Evolutionary conservation across 1,140 invertebrate genomes (phyloP).

Genomic region (Phocides pigmalion): DNA sequence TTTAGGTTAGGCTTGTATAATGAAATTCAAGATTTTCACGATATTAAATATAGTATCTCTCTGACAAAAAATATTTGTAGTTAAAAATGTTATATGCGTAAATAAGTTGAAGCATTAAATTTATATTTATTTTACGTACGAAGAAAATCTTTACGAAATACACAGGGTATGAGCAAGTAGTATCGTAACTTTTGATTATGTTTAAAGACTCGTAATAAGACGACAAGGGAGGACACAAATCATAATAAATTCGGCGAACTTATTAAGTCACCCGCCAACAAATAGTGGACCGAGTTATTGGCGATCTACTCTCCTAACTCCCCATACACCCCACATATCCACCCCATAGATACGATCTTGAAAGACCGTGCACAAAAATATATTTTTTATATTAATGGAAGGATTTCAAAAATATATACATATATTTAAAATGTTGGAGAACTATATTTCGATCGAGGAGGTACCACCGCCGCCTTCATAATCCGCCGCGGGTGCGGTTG

Average conservation of each 20-base stretch:
- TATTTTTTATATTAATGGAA: constrained; percentile 65
- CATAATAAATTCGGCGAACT: constrained; percentile 79
- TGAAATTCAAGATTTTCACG: too few relatives aligned
- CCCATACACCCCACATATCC: constrained; percentile 41
- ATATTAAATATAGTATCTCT: too few relatives aligned
- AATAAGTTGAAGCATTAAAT: too few relatives aligned
- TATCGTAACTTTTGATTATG: constrained; percentile 44
- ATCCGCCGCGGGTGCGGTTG: too few relatives aligned
- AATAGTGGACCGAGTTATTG: constrained; percentile 81
- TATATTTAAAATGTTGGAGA: constrained; percentile 1
- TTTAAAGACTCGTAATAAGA: constrained; percentile 66
- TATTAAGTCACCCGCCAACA: constrained; percentile 80
- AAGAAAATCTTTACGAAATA: not conserved
- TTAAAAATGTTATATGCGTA: too few relatives aligned
- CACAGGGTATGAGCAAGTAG: constrained; percentile 27
- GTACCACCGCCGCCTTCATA: too few relatives aligned
- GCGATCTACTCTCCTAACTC: constrained; percentile 67
- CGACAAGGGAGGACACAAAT: constrained; percentile 72
- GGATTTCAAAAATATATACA: too few relatives aligned
- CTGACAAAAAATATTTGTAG: constrained; percentile 49
- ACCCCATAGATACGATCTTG: constrained; percentile 69
- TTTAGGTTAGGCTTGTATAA: too few relatives aligned
- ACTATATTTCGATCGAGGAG: too few relatives aligned
- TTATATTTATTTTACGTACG: constrained; percentile 37
- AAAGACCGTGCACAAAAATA: constrained; percentile 69